Evolutionary conservation across 2,797 vertebrate genomes (phyloP).

Genomic region (Melanotaenia maccullochi): DNA sequence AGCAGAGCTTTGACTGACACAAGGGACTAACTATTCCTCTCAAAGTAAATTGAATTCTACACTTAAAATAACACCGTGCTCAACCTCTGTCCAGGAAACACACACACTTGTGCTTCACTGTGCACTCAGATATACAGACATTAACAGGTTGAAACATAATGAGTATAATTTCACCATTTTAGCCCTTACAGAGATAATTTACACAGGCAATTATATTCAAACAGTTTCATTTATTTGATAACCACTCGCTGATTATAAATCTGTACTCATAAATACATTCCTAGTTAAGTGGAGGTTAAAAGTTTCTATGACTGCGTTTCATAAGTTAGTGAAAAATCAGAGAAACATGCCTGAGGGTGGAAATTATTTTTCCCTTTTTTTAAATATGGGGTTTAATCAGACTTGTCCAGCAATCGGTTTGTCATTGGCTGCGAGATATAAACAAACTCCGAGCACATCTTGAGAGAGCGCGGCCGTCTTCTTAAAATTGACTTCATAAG

Average conservation of each 20-base stretch:
- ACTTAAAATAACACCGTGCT: constrained; percentile 27
- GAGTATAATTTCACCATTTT: neutral
- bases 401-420: constrained; percentile 52
- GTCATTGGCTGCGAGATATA: constrained; percentile 61
- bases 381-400: constrained; percentile 36
- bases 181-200: neutral
- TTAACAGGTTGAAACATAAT: constrained; percentile 21
- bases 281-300: constrained; percentile 42
- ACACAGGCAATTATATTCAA: neutral
- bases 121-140: neutral
- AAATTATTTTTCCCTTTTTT: constrained; percentile 38
- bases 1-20: constrained; percentile 44
- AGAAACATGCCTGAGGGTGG: constrained; percentile 30
- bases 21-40: constrained; percentile 38
- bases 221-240: constrained; percentile 8
- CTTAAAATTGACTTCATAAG: constrained; percentile 45
- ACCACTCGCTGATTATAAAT: constrained; percentile 6
- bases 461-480: constrained; percentile 14
- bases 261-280: constrained; percentile 12
- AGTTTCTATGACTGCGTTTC: constrained; percentile 42
- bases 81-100: constrained; percentile 8
- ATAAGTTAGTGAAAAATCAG: constrained; percentile 43
- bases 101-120: neutral
- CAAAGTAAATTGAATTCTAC: constrained; percentile 60
- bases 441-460: constrained; percentile 48